Evolutionary conservation across 2,113 vertebrate genomes (phyloP).

Genomic region (Nothocercus nigrocapillus): DNA sequence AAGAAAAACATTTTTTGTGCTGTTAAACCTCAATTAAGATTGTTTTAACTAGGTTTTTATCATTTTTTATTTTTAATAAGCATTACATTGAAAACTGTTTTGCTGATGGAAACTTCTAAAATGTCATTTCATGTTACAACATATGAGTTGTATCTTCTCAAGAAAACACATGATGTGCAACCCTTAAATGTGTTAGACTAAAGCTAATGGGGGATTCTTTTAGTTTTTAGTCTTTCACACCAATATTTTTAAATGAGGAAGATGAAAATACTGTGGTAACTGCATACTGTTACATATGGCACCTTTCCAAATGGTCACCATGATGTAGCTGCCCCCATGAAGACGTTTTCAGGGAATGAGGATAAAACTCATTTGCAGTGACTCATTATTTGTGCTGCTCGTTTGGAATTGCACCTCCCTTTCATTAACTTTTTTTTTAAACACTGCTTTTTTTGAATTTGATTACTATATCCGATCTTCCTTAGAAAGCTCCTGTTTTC

Average conservation of each 20-base stretch:
- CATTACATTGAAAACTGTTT: not conserved
- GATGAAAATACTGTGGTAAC: not conserved
- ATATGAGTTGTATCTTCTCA: not conserved
- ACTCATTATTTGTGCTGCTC: not conserved
- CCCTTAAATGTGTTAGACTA: not conserved
- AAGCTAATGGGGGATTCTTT: not conserved
- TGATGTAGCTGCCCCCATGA: not conserved
- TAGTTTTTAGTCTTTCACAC: not conserved
- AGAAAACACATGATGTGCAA: not conserved
- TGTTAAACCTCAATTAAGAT: not conserved
- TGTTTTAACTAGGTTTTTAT: not conserved
- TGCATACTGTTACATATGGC: rapidly evolving
- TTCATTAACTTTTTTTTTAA: not conserved
- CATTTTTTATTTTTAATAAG: not conserved
- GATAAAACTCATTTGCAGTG: not conserved
- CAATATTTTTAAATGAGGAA: not conserved
- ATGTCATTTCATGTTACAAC: not conserved
- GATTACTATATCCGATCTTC: too few species aligned
- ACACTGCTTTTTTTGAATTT: not conserved
- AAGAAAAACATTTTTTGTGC: not conserved
- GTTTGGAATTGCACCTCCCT: not conserved
- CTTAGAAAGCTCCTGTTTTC: not conserved
- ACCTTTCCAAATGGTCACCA: not conserved
- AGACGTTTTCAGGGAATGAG: not conserved
- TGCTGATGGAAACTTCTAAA: not conserved